Base-by-base conservation (phyloP, 2,888 invertebrate genomes). In the Nymphalis urticae region DNA sequence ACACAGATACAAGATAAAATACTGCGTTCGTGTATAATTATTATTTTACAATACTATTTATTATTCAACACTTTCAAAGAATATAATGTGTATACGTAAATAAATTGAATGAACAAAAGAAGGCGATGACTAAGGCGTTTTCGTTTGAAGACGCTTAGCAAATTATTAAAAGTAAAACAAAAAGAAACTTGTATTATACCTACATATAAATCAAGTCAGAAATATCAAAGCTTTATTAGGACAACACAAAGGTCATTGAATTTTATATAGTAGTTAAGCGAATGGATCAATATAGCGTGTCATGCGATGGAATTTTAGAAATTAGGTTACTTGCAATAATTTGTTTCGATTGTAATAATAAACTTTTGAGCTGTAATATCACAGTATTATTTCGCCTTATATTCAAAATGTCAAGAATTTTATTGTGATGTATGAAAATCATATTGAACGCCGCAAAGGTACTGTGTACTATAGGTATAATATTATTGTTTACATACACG, bases 81-180 rank as follows among this genome's bases (percentile, higher is more conserved):
- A 48, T 61, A 16, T 24, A 36, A 32, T 61, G 16, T 62, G 56
- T 62, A 51, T 65, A 58, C 36, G 36, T 54, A 61, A 62, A 50
- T 48, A 66, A 66, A 69, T 73, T 74, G 74, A 80, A 81, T 75
- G 77, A 81, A 84, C 83, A 84, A 83, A 85, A 85, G 79, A 76
- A 77, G 73, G 72, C 75, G 75, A 79, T 86, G 84, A 86, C 81
- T 85, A 83, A 85, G 70, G 72, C 72, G 62, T 74, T 74, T 64
- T 72, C 69, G 72, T 74, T 73, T 71, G 63, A 75, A 73, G 81
- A 80, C 82, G 79, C 48, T 70, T 69, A 70, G 80, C 79, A 80
- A 82, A 82, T 75, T 77, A 72, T 69, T 72, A 36, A 42, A 19
- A 42, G n/a, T 42, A 32, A n/a, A 2, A 58, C 19, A 42, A 36